Evolutionary conservation across 2,888 invertebrate species (phyloP).

Genomic region (Dynastes hyllus): DNA sequence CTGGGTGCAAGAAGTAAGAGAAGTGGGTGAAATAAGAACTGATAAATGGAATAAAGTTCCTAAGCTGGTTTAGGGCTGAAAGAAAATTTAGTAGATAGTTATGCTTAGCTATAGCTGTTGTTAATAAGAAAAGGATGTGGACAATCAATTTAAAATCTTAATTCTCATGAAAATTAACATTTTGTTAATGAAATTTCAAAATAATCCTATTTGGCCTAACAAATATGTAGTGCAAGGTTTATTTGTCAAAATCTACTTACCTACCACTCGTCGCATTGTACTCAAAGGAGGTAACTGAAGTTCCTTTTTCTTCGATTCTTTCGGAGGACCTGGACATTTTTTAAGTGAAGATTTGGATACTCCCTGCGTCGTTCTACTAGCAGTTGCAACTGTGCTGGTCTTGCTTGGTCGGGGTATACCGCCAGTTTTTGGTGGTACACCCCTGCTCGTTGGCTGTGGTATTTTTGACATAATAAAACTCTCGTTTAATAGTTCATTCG

Average conservation of each 20-base stretch:
- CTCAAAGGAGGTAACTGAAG: conserved; percentile 45
- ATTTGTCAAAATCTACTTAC: background rate
- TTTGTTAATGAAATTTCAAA: too few species aligned
- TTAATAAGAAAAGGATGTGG: too few species aligned
- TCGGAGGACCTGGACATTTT: conserved; percentile 18
- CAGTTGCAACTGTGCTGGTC: conserved; percentile 1
- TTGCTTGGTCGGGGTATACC: conserved; percentile 43
- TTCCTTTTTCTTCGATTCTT: conserved; percentile 36
- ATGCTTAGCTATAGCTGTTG: too few species aligned
- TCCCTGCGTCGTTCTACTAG: background rate
- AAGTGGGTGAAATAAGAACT: too few species aligned
- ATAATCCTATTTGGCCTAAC: too few species aligned
- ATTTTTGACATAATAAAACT: conserved; percentile 43
- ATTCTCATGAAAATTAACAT: too few species aligned
- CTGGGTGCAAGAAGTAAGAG: too few species aligned
- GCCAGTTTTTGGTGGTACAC: conserved; percentile 44
- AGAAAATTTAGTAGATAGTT: too few species aligned
- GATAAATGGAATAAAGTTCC: too few species aligned
- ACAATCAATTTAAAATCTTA: too few species aligned
- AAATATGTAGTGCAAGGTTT: too few species aligned
- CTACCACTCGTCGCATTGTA: conserved; percentile 29
- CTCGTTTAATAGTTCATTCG: background rate
- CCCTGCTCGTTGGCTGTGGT: conserved; percentile 26
- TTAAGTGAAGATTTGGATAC: conserved; percentile 14
- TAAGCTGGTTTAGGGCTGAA: too few species aligned